Conservation (phyloP, 1,140 invertebrate genomes). For the Tetranychus cinnabarinus region DNA sequence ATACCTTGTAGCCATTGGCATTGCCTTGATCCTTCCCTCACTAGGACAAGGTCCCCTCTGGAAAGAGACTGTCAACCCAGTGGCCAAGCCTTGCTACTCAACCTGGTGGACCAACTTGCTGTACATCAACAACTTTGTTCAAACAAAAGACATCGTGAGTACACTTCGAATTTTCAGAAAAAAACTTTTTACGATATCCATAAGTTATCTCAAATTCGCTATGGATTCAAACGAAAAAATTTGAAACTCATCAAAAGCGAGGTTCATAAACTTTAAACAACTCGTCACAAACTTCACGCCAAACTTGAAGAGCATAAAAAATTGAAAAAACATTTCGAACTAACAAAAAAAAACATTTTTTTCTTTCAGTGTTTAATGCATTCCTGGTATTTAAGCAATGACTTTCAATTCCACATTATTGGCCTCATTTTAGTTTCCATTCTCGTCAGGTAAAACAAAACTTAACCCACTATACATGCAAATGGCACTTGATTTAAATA, state of each 20-base stretch:
- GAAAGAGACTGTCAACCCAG: slow-evolving; percentile 2
- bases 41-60: slow-evolving; percentile 10
- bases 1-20: slow-evolving; percentile 5
- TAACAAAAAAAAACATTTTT: no score
- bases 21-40: slow-evolving; percentile 5
- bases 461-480: neutral
- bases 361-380: slow-evolving; percentile 1
- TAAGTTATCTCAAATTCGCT: no score
- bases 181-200: neutral
- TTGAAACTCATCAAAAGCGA: neutral
- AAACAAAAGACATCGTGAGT: slow-evolving; percentile 7
- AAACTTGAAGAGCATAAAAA: neutral
- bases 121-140: slow-evolving; percentile 10
- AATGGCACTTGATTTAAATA: no score
- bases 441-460: neutral
- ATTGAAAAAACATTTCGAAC: no score
- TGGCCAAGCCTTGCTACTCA: slow-evolving; percentile 8
- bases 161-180: neutral
- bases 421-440: neutral
- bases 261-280: neutral
- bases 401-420: slow-evolving; percentile 1
- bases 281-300: neutral
- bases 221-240: neutral
- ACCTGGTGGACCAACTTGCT: slow-evolving; percentile 16
- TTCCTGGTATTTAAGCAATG: slow-evolving; percentile 1